Conservation (phyloP, 2,888 invertebrate genomes). For the Agrotis exclamationis region DNA sequence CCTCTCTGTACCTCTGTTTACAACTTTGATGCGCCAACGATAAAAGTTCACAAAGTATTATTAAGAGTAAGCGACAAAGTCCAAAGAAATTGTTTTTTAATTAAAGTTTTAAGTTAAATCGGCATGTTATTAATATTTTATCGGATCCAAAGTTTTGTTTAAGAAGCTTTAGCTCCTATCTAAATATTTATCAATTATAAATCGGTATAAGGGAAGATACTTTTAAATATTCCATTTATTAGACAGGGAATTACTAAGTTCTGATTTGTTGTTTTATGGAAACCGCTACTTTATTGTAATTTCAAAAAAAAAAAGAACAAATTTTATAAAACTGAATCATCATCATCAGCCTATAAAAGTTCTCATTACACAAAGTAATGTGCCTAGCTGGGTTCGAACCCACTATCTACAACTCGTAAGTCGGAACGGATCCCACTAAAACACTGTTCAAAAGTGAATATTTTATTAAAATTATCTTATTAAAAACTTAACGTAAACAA, state of each 20-base stretch:
- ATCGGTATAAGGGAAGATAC: slow-evolving; percentile 6
- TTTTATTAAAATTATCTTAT: too few species aligned
- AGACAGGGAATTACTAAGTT: neutral
- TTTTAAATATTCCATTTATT: slow-evolving; percentile 31
- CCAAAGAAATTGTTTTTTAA: slow-evolving; percentile 16
- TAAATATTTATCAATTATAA: slow-evolving; percentile 46
- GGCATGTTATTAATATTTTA: slow-evolving; percentile 44
- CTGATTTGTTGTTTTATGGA: neutral
- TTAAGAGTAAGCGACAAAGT: slow-evolving; percentile 6
- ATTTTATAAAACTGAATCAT: neutral
- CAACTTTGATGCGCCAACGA: neutral
- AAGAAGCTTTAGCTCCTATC: neutral
- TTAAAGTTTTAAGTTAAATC: slow-evolving; percentile 11
- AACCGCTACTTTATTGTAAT: neutral
- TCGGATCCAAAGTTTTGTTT: slow-evolving; percentile 37
- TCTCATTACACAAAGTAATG: too few species aligned
- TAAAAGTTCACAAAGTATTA: slow-evolving; percentile 22
- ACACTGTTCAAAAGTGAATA: too few species aligned
- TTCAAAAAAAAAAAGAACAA: neutral
- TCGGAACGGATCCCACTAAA: too few species aligned
- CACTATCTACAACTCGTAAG: too few species aligned
- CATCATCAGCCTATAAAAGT: too few species aligned
- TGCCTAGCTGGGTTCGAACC: too few species aligned
- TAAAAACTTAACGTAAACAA: too few species aligned
- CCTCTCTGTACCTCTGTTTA: neutral